Base-by-base conservation (phyloP, 2,888 invertebrate genomes). In the Halocaridina rubra region DNA sequence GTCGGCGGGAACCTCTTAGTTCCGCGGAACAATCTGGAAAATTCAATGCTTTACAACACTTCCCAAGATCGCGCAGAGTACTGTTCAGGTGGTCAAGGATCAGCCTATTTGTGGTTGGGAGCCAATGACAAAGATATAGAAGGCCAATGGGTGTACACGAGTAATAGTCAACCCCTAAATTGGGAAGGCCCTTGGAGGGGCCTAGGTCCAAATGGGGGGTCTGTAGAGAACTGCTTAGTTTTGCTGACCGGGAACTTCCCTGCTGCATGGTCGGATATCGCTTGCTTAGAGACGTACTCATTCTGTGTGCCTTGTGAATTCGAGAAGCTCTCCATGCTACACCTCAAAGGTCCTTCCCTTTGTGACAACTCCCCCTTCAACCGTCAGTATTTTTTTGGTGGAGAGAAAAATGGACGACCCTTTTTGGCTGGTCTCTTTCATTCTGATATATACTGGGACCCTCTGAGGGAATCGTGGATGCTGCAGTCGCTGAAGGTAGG, bases 251-350 rank as follows among this genome's bases (percentile, higher is more conserved):
- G 77, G 1, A 16, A 32, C 24, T 80, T 85, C 57, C 69, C 82
- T 1, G 82, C 76, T 0, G 46, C 13, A 27, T 87, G 87, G 87
- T 87, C 87, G 1, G 87, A 87, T 32, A 87, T 87, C 10, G 87
- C 87, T 5, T 87, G 87, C 19, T 30, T 87, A 1, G 81, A 85
- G 7, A 57, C 85, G 13, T 87, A 87, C 46, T 61, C 64, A 30
- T 87, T 85, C 27, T 87, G 87, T 29, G 77, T 82, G 8, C 72
- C 85, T 16, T 87, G 87, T 30, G 82, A 85, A 30, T 87, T 85
- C 74, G 32, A 32, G 8, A 5, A 33, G 3, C 27, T 30, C 29
- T 30, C 80, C 16, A 80, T 53, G 8, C 24, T 85, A n/a, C 76
- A 85, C 32, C 72, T 87, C 27, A 87, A 82, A 72, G 87, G 87